Conservation (phyloP, 2,888 invertebrate genomes). For the Malacosoma neustria region DNA sequence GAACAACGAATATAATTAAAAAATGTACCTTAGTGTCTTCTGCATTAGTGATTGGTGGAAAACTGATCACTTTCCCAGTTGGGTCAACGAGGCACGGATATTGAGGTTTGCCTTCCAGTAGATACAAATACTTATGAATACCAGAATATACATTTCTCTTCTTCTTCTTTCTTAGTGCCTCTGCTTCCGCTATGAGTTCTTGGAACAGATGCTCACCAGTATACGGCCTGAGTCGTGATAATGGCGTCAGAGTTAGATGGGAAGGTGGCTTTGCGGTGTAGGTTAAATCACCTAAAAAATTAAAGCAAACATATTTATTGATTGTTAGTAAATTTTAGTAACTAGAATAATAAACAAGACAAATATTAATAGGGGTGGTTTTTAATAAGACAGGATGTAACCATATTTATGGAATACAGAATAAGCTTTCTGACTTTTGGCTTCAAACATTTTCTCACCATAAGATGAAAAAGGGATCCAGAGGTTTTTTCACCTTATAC, state of each 20-base stretch:
- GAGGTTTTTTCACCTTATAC: too few species aligned
- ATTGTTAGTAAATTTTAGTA: not conserved
- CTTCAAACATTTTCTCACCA: too few species aligned
- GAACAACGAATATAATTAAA: too few species aligned
- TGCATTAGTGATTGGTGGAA: conserved; percentile 91
- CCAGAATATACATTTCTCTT: conserved; percentile 88
- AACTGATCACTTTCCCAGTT: conserved; percentile 81
- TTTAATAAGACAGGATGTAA: too few species aligned
- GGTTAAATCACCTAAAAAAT: conserved; percentile 61
- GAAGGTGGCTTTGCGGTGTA: conserved; percentile 82
- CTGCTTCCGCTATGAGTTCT: conserved; percentile 83
- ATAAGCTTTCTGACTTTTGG: too few species aligned
- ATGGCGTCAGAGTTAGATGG: conserved; percentile 78
- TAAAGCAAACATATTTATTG: not conserved
- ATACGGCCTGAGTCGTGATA: conserved; percentile 75
- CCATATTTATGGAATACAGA: too few species aligned
- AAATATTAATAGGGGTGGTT: conserved; percentile 5
- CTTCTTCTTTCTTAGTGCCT: conserved; percentile 86
- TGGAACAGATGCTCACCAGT: conserved; percentile 81
- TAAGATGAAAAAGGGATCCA: too few species aligned
- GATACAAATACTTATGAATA: conserved; percentile 85
- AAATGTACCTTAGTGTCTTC: conserved; percentile 82
- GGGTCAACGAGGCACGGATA: conserved; percentile 84
- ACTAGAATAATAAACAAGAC: conserved; percentile 1
- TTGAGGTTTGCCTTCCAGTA: conserved; percentile 82